Evolutionary conservation across 1,140 invertebrate genomes (phyloP), one percentile per base, ranked within the genome.

Genomic region (Copidosoma floridanum): DNA sequence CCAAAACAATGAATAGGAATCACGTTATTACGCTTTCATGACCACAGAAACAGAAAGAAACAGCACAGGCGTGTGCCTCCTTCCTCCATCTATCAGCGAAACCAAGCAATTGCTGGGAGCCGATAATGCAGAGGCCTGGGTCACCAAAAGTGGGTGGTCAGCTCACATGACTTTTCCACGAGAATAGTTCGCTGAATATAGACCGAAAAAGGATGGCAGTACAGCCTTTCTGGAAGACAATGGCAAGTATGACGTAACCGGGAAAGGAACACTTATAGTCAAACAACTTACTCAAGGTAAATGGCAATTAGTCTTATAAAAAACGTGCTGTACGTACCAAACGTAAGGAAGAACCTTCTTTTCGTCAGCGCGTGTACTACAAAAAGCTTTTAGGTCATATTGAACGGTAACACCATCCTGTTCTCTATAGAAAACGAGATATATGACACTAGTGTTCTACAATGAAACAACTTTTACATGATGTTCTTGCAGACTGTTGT

Each of bases 401-500:
- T 68, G 32, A 20, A 53, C 40, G 35, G 63, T 21, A 53, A 65
- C 11, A 37, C 26, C 41, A 56, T 65, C 21, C 38, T 61, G 21
- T 57, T 50, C 41, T 68, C 52, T 21, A 53, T 64, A 38, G 38
- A 51, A 64, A 64, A 26, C 40, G 64, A 63, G 29, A 26, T 61
- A 27, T 50, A 65, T 56, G 46, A 65, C 20, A 48, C 66, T 41
- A 61, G 60, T 48, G 44, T 53, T 47, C 52, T 54, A 43, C 60
- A 59, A 29, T 21, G 14, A 5, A 65, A 65, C 14, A 38, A 56
- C 43, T 55, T 63, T 20, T 63, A 63, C 23, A 43, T 56, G 29
- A 66, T 66, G 64, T 40, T 69, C 21, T 54, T 70, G 26, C 43
- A 46, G 26, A 48, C 57, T 16, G 58, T 79, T 7, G 48, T 64